Conservation (phyloP, 2,888 invertebrate species). For the Diadegma fenestrale region DNA sequence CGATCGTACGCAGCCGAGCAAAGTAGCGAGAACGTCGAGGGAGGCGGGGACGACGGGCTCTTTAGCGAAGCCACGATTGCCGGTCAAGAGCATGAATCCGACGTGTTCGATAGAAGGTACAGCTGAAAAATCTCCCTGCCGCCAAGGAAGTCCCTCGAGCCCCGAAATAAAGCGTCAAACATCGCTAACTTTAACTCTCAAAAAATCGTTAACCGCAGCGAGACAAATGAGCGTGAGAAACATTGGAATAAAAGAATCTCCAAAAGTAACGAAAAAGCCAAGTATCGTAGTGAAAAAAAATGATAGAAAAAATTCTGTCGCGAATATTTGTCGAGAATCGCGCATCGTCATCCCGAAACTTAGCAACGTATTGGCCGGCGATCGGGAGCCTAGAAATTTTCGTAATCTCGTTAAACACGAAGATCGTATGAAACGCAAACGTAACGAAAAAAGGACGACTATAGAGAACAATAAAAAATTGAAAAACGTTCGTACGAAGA, state of each 20-base stretch:
- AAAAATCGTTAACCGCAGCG: neutral
- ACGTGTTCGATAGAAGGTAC: conserved; percentile 84
- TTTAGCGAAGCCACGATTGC: conserved; percentile 81
- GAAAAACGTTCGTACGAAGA: conserved; percentile 15
- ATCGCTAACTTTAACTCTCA: neutral
- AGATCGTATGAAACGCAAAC: neutral
- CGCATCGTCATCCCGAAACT: neutral
- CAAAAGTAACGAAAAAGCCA: neutral
- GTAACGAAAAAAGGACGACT: neutral
- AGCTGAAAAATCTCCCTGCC: conserved; percentile 46
- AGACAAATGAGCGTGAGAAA: conserved; percentile 1
- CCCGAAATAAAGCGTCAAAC: neutral
- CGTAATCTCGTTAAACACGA: conserved; percentile 5
- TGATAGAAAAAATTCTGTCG: neutral
- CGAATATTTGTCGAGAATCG: neutral
- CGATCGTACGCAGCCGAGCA: conserved; percentile 89
- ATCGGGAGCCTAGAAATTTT: neutral
- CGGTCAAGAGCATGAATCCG: conserved; percentile 83
- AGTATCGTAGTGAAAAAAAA: neutral
- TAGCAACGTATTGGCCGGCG: neutral
- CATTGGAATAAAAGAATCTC: conserved; percentile 1
- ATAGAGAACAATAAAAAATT: neutral
- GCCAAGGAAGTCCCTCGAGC: conserved; percentile 20
- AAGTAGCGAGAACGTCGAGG: conserved; percentile 89
- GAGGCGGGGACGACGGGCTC: conserved; percentile 83